Conservation (phyloP, 2,888 invertebrate genomes). For the Tineola bisselliella region DNA sequence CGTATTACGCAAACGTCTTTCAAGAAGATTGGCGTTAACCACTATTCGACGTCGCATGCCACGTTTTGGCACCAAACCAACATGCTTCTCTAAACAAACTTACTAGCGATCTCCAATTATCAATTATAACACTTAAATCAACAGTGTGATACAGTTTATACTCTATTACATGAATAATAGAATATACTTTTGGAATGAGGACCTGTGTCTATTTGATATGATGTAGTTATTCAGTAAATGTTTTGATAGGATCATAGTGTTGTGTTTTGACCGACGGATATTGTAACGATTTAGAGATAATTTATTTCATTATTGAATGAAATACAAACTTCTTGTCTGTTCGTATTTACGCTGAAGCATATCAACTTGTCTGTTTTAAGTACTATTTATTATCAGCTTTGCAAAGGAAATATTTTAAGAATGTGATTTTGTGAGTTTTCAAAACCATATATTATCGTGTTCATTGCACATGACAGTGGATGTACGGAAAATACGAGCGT, state of each 20-base stretch:
- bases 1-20: slow-evolving; percentile 6
- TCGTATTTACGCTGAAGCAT: slow-evolving; percentile 27
- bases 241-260: slow-evolving; percentile 47
- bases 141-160: neutral
- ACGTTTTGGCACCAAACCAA: slow-evolving; percentile 5
- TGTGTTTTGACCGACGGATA: slow-evolving; percentile 49
- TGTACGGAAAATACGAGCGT: neutral
- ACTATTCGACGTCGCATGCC: slow-evolving; percentile 3
- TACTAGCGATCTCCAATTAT: neutral
- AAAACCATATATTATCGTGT: neutral
- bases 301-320: slow-evolving; percentile 41
- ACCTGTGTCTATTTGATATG: neutral
- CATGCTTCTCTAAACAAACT: slow-evolving; percentile 3
- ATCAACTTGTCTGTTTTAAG: slow-evolving; percentile 28
- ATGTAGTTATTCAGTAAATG: slow-evolving; percentile 22
- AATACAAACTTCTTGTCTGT: slow-evolving; percentile 22
- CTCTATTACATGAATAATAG: neutral
- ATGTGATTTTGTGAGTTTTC: slow-evolving; percentile 1
- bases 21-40: neutral
- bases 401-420: neutral
- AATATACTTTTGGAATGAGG: neutral
- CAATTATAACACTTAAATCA: neutral
- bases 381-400: slow-evolving; percentile 28
- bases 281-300: slow-evolving; percentile 26
- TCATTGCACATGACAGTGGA: neutral